Conservation (phyloP, 2,888 invertebrate genomes). For the Ypsolopha sequella region DNA sequence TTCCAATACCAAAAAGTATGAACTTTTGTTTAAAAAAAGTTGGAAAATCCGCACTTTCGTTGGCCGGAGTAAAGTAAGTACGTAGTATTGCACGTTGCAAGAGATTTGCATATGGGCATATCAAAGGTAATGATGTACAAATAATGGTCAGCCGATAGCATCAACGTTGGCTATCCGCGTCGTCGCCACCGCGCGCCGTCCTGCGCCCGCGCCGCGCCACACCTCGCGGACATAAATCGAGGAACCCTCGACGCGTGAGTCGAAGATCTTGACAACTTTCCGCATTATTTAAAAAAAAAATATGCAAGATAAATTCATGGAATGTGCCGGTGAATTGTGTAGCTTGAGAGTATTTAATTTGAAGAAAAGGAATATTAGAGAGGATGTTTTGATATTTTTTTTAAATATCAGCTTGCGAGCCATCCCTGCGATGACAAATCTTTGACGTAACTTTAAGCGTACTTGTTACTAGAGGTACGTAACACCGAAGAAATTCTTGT, state of each 20-base stretch:
- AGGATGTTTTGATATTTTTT: no score
- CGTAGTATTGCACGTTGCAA: conserved; percentile 5
- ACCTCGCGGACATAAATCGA: conserved; percentile 21
- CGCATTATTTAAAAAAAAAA: conserved; percentile 15
- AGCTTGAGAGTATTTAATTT: no score
- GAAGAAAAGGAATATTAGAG: no score
- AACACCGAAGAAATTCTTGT: no score
- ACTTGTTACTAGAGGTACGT: no score
- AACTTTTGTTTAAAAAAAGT: no score
- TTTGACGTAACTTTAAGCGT: no score
- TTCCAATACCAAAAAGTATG: no score
- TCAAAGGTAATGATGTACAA: conserved; percentile 28
- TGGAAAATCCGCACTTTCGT: not conserved
- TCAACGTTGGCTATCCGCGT: conserved; percentile 17
- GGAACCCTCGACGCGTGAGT: conserved; percentile 7
- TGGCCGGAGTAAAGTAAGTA: not conserved
- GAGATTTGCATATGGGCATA: conserved; percentile 20
- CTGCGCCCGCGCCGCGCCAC: conserved; percentile 18
- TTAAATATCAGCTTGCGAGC: no score
- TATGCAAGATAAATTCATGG: conserved; percentile 4
- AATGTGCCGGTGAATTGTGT: no score
- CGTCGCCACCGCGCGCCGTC: conserved; percentile 18
- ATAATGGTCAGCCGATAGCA: conserved; percentile 24
- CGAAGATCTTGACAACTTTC: conserved; percentile 15
- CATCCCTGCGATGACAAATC: no score